Percentiles rank a stretch among this genome's conserved stretches.
These are phyloP conservation scores for Rattus norvegicus DNA, from an alignment of 2,113 vertebrate genomes.

Conservation along the genomic window GRCr8 NC_086039.1:81633501-81634000, in stretches of 20 bases:
- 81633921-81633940: conserved; percentile 3
- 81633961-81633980: conserved; percentile 9
- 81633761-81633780: conserved; percentile 11
- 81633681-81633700: no score
- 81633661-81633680: no score
- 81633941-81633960: background rate
- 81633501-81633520: no score
- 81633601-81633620: no score
- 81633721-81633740: background rate
- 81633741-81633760: background rate
- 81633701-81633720: no score
- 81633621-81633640: no score
- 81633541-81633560: no score
- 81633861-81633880: background rate
- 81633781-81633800: background rate
- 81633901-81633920: background rate
- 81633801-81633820: background rate
- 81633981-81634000: background rate
- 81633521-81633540: no score
- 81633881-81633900: conserved; percentile 8
- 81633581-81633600: no score
- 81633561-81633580: no score
- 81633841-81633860: conserved; percentile 41
- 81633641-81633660: no score
- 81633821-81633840: background rate